Evolutionary conservation across 2,888 invertebrate genomes (phyloP).

Genomic region (Macaria liturata): DNA sequence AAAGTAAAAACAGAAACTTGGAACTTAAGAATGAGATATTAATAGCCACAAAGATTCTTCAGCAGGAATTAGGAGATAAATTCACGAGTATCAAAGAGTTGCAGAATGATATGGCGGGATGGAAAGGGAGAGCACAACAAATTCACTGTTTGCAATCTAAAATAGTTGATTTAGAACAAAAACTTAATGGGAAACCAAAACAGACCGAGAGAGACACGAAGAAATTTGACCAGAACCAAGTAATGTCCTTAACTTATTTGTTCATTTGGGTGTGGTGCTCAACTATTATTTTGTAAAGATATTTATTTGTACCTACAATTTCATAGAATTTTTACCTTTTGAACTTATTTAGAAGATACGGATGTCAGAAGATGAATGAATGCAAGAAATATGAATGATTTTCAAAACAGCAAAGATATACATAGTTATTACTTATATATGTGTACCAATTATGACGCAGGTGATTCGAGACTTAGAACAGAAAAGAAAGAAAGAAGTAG

Average conservation of each 20-base stretch:
- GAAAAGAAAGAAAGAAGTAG: slow-evolving; percentile 82
- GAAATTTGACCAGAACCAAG: slow-evolving; percentile 64
- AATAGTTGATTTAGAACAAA: slow-evolving; percentile 86
- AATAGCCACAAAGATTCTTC: slow-evolving; percentile 87
- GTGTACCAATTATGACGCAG: slow-evolving; percentile 36
- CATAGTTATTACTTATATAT: not conserved
- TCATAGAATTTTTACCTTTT: no score
- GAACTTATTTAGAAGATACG: not conserved
- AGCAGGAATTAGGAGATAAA: slow-evolving; percentile 89
- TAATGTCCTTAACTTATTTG: slow-evolving; percentile 28
- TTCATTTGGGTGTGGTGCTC: slow-evolving; percentile 14
- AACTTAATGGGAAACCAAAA: slow-evolving; percentile 74
- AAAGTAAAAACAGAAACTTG: slow-evolving; percentile 86
- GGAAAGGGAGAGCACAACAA: slow-evolving; percentile 91
- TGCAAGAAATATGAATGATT: not conserved
- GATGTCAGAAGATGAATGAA: slow-evolving; percentile 7
- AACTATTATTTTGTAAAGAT: slow-evolving; percentile 5
- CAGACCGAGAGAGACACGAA: slow-evolving; percentile 44
- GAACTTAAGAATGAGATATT: slow-evolving; percentile 88
- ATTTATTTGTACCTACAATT: not conserved
- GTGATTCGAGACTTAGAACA: slow-evolving; percentile 80
- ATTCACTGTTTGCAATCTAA: slow-evolving; percentile 87
- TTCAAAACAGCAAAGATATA: not conserved
- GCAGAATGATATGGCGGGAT: slow-evolving; percentile 82
- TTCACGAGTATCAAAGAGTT: slow-evolving; percentile 85